phyloP scores from a whole-genome alignment of 2,797 vertebrate genomes.

The Myotis myotis region DNA sequence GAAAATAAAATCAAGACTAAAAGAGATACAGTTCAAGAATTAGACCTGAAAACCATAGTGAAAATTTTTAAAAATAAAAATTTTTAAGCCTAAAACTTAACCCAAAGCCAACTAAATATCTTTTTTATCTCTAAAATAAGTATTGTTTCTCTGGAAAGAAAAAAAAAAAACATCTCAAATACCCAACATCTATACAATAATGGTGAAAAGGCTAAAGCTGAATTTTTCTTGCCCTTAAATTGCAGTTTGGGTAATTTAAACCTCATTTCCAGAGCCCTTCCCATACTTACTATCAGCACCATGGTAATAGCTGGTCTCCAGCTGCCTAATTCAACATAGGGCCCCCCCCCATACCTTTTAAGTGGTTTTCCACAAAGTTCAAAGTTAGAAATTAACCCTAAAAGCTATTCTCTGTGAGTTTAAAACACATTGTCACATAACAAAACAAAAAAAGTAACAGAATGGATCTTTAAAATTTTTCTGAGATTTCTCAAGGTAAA shows the following conservation, averaged over 20 bases:
- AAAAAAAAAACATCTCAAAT: background rate
- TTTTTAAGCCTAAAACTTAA: conserved; percentile 50
- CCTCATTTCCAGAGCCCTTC: conserved; percentile 58
- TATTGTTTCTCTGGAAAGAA: conserved; percentile 37
- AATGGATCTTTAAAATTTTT: conserved; percentile 57
- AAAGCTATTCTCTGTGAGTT: conserved; percentile 67
- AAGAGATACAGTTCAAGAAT: conserved; percentile 71
- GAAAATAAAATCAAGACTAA: conserved; percentile 81
- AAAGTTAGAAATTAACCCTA: conserved; percentile 58
- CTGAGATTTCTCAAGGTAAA: conserved; percentile 60
- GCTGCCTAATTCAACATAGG: conserved; percentile 68
- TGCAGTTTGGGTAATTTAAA: conserved; percentile 25
- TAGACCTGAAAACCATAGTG: conserved; percentile 56
- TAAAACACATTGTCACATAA: conserved; percentile 56
- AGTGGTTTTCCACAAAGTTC: conserved; percentile 73
- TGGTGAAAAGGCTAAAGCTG: background rate
- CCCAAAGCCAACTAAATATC: conserved; percentile 58
- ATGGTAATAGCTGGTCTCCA: conserved; percentile 59
- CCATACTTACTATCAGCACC: conserved; percentile 64
- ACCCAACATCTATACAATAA: background rate
- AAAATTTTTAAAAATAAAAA: conserved; percentile 64
- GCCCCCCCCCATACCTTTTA: conserved; percentile 65
- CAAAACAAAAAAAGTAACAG: background rate
- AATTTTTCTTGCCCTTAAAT: conserved; percentile 28
- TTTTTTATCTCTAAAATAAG: conserved; percentile 73